These are phyloP conservation scores for Coturnix japonica DNA, from an alignment of 2,113 vertebrate species.

Conservation along the genomic window DNA sequence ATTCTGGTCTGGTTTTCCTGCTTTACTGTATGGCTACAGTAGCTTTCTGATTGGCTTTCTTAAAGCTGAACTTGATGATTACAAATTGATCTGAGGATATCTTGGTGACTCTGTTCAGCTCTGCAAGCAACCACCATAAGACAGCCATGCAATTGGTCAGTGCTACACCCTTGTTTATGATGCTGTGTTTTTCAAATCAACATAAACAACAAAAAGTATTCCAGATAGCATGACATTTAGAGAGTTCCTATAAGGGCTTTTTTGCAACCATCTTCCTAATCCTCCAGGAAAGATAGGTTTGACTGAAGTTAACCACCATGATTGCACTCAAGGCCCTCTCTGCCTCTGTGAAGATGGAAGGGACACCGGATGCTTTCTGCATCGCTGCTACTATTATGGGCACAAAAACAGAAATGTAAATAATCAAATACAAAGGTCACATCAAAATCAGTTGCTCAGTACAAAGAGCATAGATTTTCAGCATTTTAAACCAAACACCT, in stretches of 20 bases:
- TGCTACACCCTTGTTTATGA: rapidly evolving
- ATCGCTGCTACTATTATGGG: neutral
- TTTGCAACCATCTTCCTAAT: neutral
- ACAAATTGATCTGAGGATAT: neutral
- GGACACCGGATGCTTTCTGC: neutral
- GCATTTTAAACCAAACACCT: neutral
- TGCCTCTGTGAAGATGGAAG: neutral
- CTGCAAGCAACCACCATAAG: neutral
- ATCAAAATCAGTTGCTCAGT: neutral
- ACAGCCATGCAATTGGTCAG: neutral
- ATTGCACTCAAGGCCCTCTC: neutral
- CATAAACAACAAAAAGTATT: neutral
- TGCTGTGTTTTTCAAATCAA: neutral
- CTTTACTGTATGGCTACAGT: neutral
- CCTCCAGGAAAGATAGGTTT: neutral
- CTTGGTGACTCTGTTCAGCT: neutral
- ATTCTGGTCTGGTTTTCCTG: neutral
- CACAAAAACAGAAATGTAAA: neutral
- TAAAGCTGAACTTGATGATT: neutral
- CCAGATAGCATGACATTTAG: neutral
- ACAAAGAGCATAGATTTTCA: neutral
- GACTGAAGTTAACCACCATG: neutral
- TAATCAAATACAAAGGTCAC: neutral
- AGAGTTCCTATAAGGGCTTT: neutral
- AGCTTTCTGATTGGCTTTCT: neutral